phyloP scores from a whole-genome alignment of 2,113 vertebrate genomes.

The Lynx canadensis region DNA sequence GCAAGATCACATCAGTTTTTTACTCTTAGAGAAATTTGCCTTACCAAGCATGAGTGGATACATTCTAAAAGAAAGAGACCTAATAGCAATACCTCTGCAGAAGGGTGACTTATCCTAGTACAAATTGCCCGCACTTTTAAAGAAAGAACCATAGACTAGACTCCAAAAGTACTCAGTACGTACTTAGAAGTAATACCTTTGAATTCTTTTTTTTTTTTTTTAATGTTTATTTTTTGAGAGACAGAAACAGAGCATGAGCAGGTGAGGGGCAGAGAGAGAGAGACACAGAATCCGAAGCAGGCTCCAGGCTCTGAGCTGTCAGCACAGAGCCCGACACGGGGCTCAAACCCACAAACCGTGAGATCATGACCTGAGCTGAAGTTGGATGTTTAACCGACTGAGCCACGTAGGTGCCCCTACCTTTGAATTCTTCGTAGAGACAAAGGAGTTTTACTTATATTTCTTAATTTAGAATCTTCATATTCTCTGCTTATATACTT shows the following conservation, averaged over 20 bases:
- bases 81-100: slow-evolving; percentile 2
- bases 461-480: slow-evolving; percentile 44
- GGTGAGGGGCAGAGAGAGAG: no score
- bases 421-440: not conserved
- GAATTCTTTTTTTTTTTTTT: not conserved
- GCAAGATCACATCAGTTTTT: not conserved
- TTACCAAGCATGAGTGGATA: not conserved
- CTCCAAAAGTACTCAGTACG: not conserved
- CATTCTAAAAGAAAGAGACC: slow-evolving; percentile 31
- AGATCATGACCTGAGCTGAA: no score
- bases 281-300: no score
- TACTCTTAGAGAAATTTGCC: slow-evolving; percentile 10
- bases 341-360: no score
- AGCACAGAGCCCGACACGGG: no score
- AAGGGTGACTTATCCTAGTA: not conserved
- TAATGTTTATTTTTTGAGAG: no score
- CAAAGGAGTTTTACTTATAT: slow-evolving; percentile 25
- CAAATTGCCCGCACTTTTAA: not conserved
- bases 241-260: no score
- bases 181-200: not conserved
- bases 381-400: no score
- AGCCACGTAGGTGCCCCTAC: no score
- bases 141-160: not conserved
- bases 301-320: no score
- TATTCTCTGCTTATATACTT: not conserved